Base-by-base conservation (phyloP, 2,113 vertebrate genomes). In the Acrocephalus kingi region DNA sequence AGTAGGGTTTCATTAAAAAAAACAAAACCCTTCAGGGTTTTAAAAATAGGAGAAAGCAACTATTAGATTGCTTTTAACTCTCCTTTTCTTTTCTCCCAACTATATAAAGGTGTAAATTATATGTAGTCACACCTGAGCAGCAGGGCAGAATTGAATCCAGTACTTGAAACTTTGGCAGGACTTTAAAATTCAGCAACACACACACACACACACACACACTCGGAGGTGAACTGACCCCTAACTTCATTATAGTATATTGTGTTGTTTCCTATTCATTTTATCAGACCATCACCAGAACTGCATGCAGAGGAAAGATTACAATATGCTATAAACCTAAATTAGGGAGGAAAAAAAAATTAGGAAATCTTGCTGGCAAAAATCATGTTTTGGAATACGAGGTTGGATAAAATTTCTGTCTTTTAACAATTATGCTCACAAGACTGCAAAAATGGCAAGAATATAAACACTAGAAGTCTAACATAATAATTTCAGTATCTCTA, bases 391-490 rank as follows among this genome's bases (percentile, higher is more conserved):
- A 82, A 55, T 49, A 41, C 0, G 0, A 18, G 6, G 7, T 43
- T 54, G 8, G 56, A 33, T 55, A 43, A 52, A 81, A 52, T 49
- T 31, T 45, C 13, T 24, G 84, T 49, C 51, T 87, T 87, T 48
- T 63, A 73, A 61, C 27, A 81, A 1, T 62, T 94, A 52, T 18
- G 63, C 37, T 66, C 43, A 35, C 6, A 55, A 62, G 90, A 90
- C 91, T 93, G 75, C 81, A 86, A 91, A 95, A 91, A 79, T 77
- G 87, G 68, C 62, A 86, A 90, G 94, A 88, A 56, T 83, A 69
- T 35, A 89, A 90, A 59, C 43, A 58, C n/a, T 55, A 69, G 43
- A 67, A 48, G 58, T 72, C 61, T 84, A 25, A 90, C n/a, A 12
- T 43, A 49, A 35, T 54, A 51, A 71, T 31, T 49, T 81, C 55